Conservation (phyloP, 1,140 invertebrate genomes). For the Neomicropteryx cornuta region DNA sequence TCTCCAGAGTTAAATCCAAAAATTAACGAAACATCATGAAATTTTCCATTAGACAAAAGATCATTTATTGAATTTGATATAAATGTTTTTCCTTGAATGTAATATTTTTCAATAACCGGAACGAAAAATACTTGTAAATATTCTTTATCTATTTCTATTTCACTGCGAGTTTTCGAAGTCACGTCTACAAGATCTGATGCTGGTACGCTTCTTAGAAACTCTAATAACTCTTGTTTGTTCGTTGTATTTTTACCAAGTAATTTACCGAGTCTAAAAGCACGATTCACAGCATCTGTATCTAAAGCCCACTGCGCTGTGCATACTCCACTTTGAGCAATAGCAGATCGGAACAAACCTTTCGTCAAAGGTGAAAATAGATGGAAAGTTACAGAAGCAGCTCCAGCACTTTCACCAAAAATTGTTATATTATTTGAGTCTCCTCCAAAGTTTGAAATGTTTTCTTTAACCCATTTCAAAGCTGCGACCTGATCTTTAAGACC, state of each 20-base stretch:
- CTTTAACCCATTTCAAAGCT: slow-evolving; percentile 40
- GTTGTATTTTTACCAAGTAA: slow-evolving; percentile 5
- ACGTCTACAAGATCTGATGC: neutral
- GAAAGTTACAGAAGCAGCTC: slow-evolving; percentile 41
- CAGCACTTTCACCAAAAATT: slow-evolving; percentile 50
- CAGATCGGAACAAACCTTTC: slow-evolving; percentile 20
- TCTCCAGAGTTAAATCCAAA: neutral
- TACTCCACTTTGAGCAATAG: slow-evolving; percentile 18
- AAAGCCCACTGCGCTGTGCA: slow-evolving; percentile 2
- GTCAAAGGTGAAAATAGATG: slow-evolving; percentile 46
- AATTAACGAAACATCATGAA: neutral
- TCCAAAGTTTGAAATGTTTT: slow-evolving; percentile 39
- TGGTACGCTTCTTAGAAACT: neutral
- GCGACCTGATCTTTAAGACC: slow-evolving; percentile 30
- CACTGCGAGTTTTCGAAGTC: too few relatives aligned
- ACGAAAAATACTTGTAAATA: neutral
- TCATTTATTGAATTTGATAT: neutral
- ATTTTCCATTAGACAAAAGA: neutral
- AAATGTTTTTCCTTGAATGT: slow-evolving; percentile 18
- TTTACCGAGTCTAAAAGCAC: slow-evolving; percentile 5
- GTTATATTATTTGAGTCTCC: slow-evolving; percentile 41
- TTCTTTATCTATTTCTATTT: neutral
- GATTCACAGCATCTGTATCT: neutral
- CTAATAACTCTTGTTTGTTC: neutral
- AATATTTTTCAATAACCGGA: slow-evolving; percentile 6